Conservation (phyloP, 2,797 vertebrate genomes). For the Enteromius viviparus region DNA sequence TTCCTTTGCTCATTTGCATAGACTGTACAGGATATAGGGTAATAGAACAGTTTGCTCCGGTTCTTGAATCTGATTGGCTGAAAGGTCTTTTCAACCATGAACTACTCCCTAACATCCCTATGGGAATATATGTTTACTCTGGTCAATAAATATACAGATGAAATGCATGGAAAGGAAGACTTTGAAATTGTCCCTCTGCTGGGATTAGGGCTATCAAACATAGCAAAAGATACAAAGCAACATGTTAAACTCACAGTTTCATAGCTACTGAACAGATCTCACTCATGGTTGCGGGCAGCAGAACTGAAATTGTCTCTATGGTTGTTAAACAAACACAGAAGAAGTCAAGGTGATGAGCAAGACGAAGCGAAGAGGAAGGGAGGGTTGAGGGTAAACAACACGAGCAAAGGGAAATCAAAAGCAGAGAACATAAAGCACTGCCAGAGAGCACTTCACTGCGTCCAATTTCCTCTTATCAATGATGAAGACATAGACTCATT, state of each 20-base stretch:
- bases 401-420: constrained; percentile 48
- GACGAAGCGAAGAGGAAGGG: constrained; percentile 16
- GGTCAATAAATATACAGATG: constrained; percentile 12
- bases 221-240: constrained; percentile 17
- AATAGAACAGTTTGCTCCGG: background rate
- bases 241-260: constrained; percentile 50
- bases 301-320: constrained; percentile 48
- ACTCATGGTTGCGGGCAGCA: constrained; percentile 44
- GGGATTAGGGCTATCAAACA: background rate
- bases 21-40: background rate
- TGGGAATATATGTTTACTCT: background rate
- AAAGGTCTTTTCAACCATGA: background rate
- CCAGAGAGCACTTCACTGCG: constrained; percentile 39
- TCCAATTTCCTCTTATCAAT: constrained; percentile 45
- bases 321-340: constrained; percentile 59
- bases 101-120: background rate
- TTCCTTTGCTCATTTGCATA: background rate
- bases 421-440: constrained; percentile 36
- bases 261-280: constrained; percentile 42
- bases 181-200: background rate
- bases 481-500: constrained; percentile 28
- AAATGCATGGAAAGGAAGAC: background rate
- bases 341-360: constrained; percentile 48
- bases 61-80: background rate
- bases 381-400: constrained; percentile 43